phyloP scores from a whole-genome alignment of 2,888 invertebrate species.

The Lasioglossum pauxillum region DNA sequence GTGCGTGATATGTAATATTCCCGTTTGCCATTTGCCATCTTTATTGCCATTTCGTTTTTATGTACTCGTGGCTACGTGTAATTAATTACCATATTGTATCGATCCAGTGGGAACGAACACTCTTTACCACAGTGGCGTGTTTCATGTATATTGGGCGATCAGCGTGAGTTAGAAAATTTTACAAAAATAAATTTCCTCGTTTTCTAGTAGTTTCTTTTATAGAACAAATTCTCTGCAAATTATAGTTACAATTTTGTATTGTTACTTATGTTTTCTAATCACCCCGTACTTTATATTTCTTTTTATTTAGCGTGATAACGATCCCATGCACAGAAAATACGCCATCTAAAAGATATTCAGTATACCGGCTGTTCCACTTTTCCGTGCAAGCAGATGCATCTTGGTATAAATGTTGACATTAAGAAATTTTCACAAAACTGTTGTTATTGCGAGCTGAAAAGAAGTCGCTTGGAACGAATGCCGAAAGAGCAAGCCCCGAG shows the following conservation, averaged over 20 bases:
- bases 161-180: background rate
- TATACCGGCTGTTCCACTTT: background rate
- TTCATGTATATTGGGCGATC: background rate
- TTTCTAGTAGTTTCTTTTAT: background rate
- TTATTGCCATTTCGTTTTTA: constrained; percentile 45
- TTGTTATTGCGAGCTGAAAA: background rate
- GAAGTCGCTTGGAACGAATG: background rate
- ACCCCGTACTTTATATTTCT: background rate
- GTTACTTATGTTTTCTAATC: background rate
- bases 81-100: constrained; percentile 40
- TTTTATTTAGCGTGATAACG: background rate
- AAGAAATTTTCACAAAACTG: background rate
- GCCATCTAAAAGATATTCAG: background rate
- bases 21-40: constrained; percentile 67
- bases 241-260: background rate
- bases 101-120: constrained; percentile 15
- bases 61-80: constrained; percentile 50
- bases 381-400: background rate
- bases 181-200: background rate
- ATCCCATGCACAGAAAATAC: constrained; percentile 11
- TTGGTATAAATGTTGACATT: background rate
- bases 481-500: background rate
- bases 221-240: background rate
- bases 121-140: constrained; percentile 23
- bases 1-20: constrained; percentile 70